Evolutionary conservation across 2,113 vertebrate genomes (phyloP), one percentile per base, ranked within the genome.

Genomic region (Carassius auratus): DNA sequence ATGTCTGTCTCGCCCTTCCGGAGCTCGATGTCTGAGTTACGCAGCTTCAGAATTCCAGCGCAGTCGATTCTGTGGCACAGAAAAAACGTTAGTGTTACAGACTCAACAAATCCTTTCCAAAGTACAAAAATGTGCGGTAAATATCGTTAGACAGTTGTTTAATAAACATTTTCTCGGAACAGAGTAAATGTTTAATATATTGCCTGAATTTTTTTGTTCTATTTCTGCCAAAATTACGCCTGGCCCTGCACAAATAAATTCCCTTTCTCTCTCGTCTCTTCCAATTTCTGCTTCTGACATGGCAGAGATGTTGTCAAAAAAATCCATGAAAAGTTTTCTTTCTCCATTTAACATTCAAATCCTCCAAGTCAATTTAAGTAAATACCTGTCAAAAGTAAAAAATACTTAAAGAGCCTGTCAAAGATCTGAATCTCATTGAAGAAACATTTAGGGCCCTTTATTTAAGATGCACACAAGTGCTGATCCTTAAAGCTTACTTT

Each of bases 1-100:
- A 97, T 97, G 91, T 97, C 96, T 0, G 96, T 97, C 92, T 97
- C 96, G 1, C 96, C 96, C 89, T 97, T 97, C 73, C 96, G 94
- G 80, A 97, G 95, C 86, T 97, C 96, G 0, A 97, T 97, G 89
- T 97, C 96, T 0, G 96, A 97, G 91, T 97, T 97, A 9, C 96
- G 92, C 61, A 97, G 95, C 86, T 97, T 97, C 38, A 97, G 89
- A 81, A 97, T 97, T 17, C 96, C 96, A 1, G 96, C 96, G 14
- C 96, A 97, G 90, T 97, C 96, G 0, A 97, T 96, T 88, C 96
- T 97, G 87, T 68, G 14, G 17, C 17, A 66, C 69, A 84, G n/a
- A 73, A 64, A 52, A 12, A 57, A 68, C 17, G 42, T 33, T 21
- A 62, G 23, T 21, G 8, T 57, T 69, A 82, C 2, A 78, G 26